Percentiles rank a stretch among this genome's conserved stretches.
phyloP scores from a whole-genome alignment of 2,113 vertebrate species.

The Phainopepla nitens region DNA sequence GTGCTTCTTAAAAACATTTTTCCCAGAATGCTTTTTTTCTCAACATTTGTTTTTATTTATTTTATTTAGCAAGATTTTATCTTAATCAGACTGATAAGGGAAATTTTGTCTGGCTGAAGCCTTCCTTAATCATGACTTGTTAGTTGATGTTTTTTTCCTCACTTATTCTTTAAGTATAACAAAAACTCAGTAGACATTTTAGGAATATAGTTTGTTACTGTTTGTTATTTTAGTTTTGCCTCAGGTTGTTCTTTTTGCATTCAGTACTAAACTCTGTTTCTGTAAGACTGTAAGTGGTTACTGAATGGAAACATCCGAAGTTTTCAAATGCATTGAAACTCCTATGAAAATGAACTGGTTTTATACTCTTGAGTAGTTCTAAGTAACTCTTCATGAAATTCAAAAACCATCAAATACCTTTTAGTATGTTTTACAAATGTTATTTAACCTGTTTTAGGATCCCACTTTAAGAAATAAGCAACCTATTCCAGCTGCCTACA shows the following conservation, averaged over 20 bases:
- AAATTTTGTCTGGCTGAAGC: not conserved
- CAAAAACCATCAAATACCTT: not conserved
- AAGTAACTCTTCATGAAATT: not conserved
- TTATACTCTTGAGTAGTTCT: not conserved
- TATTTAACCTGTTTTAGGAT: slow-evolving; percentile 75
- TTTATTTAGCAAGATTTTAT: not conserved
- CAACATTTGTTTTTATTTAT: not conserved
- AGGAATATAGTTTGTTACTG: not conserved
- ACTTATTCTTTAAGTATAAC: not conserved
- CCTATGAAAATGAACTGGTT: not conserved
- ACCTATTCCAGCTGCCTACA: slow-evolving; percentile 93
- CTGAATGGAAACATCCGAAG: not conserved
- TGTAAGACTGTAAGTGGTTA: not conserved
- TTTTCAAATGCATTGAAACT: not conserved
- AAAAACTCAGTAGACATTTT: not conserved
- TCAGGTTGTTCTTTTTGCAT: not conserved
- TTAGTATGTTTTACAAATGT: not conserved
- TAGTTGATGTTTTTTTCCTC: not conserved
- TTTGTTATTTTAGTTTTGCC: not conserved
- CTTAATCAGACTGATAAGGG: not conserved
- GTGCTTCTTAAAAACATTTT: not conserved
- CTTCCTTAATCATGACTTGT: not conserved
- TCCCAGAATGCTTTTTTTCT: not conserved
- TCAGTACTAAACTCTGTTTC: not conserved
- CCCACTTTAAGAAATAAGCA: slow-evolving; percentile 91